Evolutionary conservation across 2,113 vertebrate genomes (phyloP).

Genomic region (Ophiodon elongatus): DNA sequence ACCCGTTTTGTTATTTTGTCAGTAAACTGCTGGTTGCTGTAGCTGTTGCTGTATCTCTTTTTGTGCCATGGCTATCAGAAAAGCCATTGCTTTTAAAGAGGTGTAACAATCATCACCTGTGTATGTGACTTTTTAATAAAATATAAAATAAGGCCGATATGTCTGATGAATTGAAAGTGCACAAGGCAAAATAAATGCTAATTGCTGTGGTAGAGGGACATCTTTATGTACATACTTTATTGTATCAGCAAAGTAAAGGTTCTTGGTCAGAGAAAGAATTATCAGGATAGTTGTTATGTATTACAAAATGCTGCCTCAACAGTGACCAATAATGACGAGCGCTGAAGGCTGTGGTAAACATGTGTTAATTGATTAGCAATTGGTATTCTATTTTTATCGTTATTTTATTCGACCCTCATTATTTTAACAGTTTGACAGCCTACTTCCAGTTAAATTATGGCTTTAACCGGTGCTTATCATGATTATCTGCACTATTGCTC

Average conservation of each 20-base stretch:
- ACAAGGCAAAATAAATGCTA: not conserved
- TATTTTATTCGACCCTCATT: not conserved
- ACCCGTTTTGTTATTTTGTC: constrained; percentile 38
- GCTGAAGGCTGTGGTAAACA: not conserved
- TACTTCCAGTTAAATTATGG: not conserved
- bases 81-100: not conserved
- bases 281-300: not conserved
- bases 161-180: not conserved
- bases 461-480: not conserved
- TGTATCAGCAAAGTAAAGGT: not conserved
- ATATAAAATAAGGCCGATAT: not conserved
- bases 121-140: not conserved
- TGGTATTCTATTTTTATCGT: not conserved
- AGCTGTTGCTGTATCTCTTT: constrained; percentile 34
- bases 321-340: not conserved
- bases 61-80: constrained; percentile 16
- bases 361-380: not conserved
- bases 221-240: not conserved
- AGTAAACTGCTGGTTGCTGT: constrained; percentile 56
- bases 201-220: too few relatives aligned
- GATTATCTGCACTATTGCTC: not conserved
- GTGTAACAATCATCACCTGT: not conserved
- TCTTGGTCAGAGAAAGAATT: not conserved
- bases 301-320: not conserved
- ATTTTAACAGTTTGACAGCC: not conserved